Percentiles rank a stretch among this genome's conserved stretches.
Conservation (phyloP, 1,140 invertebrate genomes). For the Mizuhopecten yessoensis region DNA sequence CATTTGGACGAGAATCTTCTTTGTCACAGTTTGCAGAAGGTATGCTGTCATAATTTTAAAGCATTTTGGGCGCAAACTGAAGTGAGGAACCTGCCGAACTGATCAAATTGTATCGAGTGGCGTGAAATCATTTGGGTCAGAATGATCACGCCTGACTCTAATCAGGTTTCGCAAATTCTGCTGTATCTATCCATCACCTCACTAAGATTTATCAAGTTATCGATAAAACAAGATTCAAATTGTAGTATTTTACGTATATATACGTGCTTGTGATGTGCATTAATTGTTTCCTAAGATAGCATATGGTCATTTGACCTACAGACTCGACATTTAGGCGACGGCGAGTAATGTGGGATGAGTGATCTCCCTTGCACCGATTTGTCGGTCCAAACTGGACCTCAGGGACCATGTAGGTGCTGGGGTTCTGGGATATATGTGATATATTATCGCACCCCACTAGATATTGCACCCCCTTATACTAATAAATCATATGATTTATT, state of each 20-base stretch:
- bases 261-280: background rate
- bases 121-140: slow-evolving; percentile 28
- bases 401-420: too few species aligned
- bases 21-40: background rate
- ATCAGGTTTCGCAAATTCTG: background rate
- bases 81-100: background rate
- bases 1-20: background rate
- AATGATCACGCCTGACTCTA: background rate
- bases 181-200: background rate
- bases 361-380: background rate
- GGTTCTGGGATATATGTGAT: too few species aligned
- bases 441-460: too few species aligned
- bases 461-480: too few species aligned
- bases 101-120: slow-evolving; percentile 10
- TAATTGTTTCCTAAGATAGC: background rate
- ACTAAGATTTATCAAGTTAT: background rate
- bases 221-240: too few species aligned
- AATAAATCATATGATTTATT: too few species aligned
- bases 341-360: background rate
- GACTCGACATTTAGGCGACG: background rate
- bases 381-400: too few species aligned
- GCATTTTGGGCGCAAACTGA: background rate
- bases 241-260: background rate
- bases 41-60: background rate
- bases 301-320: background rate